Conservation (phyloP, 2,888 invertebrate genomes). For the Acleris cristana region DNA sequence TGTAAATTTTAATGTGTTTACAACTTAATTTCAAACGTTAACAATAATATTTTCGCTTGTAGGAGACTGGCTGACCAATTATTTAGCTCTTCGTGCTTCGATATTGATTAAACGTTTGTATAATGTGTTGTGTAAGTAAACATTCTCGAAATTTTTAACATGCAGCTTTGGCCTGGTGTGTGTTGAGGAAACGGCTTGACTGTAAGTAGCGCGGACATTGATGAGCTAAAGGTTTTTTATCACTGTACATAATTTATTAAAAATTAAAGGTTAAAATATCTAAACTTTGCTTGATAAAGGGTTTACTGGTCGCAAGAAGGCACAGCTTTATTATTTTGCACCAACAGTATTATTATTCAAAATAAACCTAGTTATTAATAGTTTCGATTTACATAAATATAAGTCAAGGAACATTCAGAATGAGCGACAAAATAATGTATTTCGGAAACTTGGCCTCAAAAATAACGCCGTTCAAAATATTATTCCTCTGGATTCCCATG, state of each 20-base stretch:
- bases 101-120: constrained; percentile 34
- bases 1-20: not conserved
- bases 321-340: not conserved
- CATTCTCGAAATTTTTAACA: constrained; percentile 57
- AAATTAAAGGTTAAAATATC: constrained; percentile 37
- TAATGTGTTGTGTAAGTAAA: constrained; percentile 41
- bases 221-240: not conserved
- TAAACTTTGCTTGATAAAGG: not conserved
- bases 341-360: too few relatives aligned
- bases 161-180: constrained; percentile 96
- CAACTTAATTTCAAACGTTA: constrained; percentile 3
- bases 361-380: too few relatives aligned
- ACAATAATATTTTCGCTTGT: constrained; percentile 23
- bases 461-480: too few relatives aligned
- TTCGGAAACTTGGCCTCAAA: too few relatives aligned
- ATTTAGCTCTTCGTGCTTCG: constrained; percentile 34
- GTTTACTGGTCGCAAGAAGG: not conserved
- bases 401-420: too few relatives aligned
- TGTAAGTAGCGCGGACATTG: constrained; percentile 86
- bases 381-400: too few relatives aligned
- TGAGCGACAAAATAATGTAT: too few relatives aligned
- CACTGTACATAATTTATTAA: not conserved
- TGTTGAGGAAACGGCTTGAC: constrained; percentile 94
- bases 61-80: constrained; percentile 35
- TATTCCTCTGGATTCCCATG: too few relatives aligned